These are phyloP conservation scores for Antennarius striatus DNA, from an alignment of 2,113 vertebrate genomes.

Conservation along the genomic window DNA sequence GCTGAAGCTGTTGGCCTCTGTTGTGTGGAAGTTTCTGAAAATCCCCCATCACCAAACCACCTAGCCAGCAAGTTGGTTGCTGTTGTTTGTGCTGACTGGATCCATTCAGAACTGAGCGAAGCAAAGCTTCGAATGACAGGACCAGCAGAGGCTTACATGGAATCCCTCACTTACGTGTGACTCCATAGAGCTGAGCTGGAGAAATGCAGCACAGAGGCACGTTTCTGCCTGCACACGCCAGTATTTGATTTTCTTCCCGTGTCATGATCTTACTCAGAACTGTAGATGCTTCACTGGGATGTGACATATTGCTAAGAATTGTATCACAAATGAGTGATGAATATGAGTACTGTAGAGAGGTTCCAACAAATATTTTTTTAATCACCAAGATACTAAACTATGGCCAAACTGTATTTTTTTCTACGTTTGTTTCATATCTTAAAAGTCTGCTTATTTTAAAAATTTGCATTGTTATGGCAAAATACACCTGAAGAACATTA, in stretches of 20 bases:
- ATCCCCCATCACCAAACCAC: constrained; percentile 67
- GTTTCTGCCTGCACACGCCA: constrained; percentile 34
- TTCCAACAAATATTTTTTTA: constrained; percentile 11
- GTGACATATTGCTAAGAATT: constrained; percentile 25
- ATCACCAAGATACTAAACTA: no score
- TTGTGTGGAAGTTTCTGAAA: constrained; percentile 39
- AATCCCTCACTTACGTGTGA: constrained; percentile 68
- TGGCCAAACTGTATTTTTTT: no score
- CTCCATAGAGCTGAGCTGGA: constrained; percentile 16
- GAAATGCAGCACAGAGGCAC: constrained; percentile 36
- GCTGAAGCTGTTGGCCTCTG: constrained; percentile 12
- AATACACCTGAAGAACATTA: no score
- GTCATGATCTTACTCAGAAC: constrained; percentile 46
- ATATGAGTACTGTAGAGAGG: constrained; percentile 50
- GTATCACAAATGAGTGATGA: constrained; percentile 6
- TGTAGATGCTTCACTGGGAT: constrained; percentile 20
- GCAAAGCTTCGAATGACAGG: constrained; percentile 6
- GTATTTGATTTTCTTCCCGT: constrained; percentile 8
- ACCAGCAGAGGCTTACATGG: constrained; percentile 29
- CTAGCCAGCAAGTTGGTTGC: constrained; percentile 23
- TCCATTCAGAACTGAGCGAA: background rate
- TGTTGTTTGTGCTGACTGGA: constrained; percentile 19
- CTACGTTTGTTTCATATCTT: no score
- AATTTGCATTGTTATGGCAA: no score
- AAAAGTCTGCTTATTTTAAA: no score